These are phyloP conservation scores for Trididemnum nubilum DNA, from an alignment of 23 tunicate species.

Conservation along the genomic window DNA sequence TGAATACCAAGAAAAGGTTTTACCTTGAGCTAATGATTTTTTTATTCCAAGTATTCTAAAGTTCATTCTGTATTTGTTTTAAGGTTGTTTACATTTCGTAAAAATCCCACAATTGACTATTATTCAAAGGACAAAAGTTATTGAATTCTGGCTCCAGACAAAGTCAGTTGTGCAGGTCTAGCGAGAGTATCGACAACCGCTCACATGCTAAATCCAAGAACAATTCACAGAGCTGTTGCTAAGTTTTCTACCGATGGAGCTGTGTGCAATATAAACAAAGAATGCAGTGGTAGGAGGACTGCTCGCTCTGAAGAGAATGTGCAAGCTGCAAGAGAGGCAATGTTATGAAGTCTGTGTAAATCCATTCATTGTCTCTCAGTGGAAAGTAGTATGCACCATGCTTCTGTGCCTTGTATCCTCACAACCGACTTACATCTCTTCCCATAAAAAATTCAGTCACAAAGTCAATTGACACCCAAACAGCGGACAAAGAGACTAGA, in stretches of 20 bases:
- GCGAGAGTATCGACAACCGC: not conserved
- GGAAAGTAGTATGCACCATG: constrained; percentile 9
- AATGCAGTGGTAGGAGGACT: constrained; percentile 18
- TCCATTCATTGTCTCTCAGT: constrained; percentile 14
- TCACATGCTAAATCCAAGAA: not conserved
- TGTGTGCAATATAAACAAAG: constrained; percentile 19
- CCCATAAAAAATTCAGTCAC: too few species aligned
- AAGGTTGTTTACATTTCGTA: not conserved
- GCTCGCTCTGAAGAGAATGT: constrained; percentile 12
- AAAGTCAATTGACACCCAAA: too few species aligned
- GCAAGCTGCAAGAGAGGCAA: not conserved
- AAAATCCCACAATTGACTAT: constrained; percentile 12
- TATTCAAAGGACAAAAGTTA: constrained; percentile 21
- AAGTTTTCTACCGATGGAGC: constrained; percentile 11
- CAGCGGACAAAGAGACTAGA: constrained; percentile 10
- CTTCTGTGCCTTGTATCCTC: constrained; percentile 2
- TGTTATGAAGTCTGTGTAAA: not conserved
- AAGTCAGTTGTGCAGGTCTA: constrained; percentile 13
- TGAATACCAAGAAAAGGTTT: not conserved
- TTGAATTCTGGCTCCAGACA: constrained; percentile 26
- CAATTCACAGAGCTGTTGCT: constrained; percentile 15
- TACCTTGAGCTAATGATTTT: constrained; percentile 1
- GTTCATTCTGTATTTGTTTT: not conserved
- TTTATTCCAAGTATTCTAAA: not conserved
- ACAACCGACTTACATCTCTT: not conserved